Conservation (phyloP, 1,140 invertebrate species). For the Euglossa dilemma region DNA sequence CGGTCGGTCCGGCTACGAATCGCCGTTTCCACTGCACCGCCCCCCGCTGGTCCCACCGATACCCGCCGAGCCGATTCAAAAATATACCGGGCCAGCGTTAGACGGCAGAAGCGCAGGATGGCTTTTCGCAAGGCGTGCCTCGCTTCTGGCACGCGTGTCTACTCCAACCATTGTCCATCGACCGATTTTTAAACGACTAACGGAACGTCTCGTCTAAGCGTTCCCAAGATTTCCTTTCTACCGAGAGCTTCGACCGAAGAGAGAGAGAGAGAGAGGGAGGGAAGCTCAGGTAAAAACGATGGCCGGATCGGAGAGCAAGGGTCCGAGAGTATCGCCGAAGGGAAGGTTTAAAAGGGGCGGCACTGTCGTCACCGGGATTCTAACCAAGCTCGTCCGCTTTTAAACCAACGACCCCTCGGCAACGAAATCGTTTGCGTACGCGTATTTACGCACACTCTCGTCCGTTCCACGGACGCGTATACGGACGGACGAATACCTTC, state of each 20-base stretch:
- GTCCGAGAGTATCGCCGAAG: constrained; percentile 5
- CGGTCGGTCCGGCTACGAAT: neutral
- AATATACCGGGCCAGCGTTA: neutral
- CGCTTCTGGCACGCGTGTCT: neutral
- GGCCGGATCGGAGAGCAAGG: neutral
- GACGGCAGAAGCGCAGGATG: neutral
- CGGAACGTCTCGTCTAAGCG: neutral
- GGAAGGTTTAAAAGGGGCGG: constrained; percentile 62
- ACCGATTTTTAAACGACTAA: neutral
- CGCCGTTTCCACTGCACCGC: neutral
- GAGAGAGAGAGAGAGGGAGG: neutral
- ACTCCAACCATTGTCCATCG: neutral
- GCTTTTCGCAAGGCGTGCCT: constrained; percentile 4
- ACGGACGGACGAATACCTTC: constrained; percentile 61
- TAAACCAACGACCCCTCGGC: constrained; percentile 67
- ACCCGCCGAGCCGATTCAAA: neutral
- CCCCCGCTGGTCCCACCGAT: neutral
- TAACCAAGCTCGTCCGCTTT: constrained; percentile 70
- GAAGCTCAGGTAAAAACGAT: neutral
- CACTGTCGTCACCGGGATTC: constrained; percentile 62
- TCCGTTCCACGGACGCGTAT: constrained; percentile 30
- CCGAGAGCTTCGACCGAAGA: constrained; percentile 4
- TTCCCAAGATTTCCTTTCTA: too few species aligned
- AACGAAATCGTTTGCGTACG: constrained; percentile 54
- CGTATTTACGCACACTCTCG: neutral